These are phyloP conservation scores for Leptogaster cylindrica DNA, from an alignment of 2,888 invertebrate genomes.

Conservation along the genomic window DNA sequence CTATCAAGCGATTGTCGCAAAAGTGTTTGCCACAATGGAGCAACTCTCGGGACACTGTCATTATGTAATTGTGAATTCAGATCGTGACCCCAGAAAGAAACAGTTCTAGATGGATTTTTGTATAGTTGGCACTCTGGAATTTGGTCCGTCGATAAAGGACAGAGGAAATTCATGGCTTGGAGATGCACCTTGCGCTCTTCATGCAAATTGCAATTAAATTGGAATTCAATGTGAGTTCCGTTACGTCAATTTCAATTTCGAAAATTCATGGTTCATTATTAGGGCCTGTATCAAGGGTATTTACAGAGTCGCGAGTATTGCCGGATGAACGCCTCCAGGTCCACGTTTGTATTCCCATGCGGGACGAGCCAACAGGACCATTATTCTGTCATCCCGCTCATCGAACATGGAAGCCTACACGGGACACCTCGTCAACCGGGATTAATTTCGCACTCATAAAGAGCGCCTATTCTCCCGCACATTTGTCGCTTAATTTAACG, in stretches of 20 bases:
- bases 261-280: neutral
- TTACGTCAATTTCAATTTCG: slow-evolving; percentile 9
- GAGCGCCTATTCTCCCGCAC: neutral
- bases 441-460: slow-evolving; percentile 18
- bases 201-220: slow-evolving; percentile 37
- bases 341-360: neutral
- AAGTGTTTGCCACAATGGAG: neutral
- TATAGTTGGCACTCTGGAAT: slow-evolving; percentile 7
- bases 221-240: slow-evolving; percentile 11
- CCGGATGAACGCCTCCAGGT: too few relatives aligned
- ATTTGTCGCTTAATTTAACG: slow-evolving; percentile 34
- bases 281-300: neutral
- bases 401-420: neutral
- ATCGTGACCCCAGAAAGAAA: neutral
- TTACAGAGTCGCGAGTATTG: too few relatives aligned
- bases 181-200: slow-evolving; percentile 8
- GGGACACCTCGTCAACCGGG: neutral
- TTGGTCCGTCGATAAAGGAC: slow-evolving; percentile 7
- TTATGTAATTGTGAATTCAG: slow-evolving; percentile 15
- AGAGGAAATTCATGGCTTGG: slow-evolving; percentile 11
- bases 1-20: slow-evolving; percentile 12
- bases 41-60: neutral
- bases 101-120: slow-evolving; percentile 12
- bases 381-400: neutral
- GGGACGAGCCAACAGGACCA: neutral